Conservation (phyloP, 2,797 vertebrate genomes). For the Mycteria americana region DNA sequence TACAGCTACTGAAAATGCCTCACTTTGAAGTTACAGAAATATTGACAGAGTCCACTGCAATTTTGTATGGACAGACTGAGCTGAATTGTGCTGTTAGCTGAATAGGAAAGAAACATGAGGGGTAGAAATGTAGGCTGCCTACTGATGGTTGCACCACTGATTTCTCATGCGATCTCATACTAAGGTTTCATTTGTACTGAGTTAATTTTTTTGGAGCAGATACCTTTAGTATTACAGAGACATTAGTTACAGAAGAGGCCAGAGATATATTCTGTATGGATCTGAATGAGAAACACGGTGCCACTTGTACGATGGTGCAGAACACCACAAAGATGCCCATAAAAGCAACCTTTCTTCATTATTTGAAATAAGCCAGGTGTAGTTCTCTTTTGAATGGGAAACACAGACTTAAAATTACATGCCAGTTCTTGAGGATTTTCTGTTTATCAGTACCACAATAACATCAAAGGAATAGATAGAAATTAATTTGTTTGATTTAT, state of each 20-base stretch:
- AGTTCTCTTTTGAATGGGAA: background rate
- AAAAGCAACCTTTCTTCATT: background rate
- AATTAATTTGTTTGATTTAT: background rate
- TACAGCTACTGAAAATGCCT: background rate
- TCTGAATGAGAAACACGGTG: background rate
- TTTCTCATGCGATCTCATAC: background rate
- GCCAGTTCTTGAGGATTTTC: background rate
- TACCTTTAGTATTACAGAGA: background rate
- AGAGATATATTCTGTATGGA: background rate
- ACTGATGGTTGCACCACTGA: background rate
- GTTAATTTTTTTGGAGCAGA: background rate
- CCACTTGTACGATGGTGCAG: background rate
- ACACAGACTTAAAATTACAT: background rate
- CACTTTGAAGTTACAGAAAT: background rate
- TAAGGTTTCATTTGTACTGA: background rate
- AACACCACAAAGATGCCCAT: background rate
- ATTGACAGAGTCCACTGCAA: background rate
- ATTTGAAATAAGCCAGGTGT: background rate
- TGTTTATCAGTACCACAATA: background rate
- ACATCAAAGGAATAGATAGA: background rate
- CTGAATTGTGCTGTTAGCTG: background rate
- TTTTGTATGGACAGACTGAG: background rate
- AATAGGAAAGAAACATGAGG: accelerated
- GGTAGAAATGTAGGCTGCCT: background rate
- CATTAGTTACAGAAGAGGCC: background rate